Evolutionary conservation across 2,113 vertebrate genomes (phyloP).

Genomic region (Holacanthus passer): DNA sequence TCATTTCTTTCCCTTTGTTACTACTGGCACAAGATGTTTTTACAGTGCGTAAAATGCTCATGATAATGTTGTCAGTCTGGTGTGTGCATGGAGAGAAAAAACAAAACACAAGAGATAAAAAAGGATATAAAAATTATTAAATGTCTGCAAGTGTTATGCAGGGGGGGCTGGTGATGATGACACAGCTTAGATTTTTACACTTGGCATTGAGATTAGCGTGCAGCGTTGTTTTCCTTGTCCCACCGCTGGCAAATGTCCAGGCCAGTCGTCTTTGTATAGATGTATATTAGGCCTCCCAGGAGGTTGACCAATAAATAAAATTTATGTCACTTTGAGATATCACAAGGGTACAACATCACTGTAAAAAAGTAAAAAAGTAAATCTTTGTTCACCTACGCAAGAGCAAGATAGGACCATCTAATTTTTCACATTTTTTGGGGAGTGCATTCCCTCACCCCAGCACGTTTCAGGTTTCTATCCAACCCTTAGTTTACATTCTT

Average conservation of each 20-base stretch:
- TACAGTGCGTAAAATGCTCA: conserved; percentile 81
- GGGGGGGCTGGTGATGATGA: conserved; percentile 75
- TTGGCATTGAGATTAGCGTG: conserved; percentile 82
- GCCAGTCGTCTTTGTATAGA: conserved; percentile 86
- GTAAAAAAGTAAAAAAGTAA: conserved; percentile 62
- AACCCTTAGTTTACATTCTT: conserved; percentile 90
- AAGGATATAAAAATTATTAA: conserved; percentile 71
- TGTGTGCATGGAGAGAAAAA: conserved; percentile 90
- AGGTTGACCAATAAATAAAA: conserved; percentile 87
- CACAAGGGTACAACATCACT: conserved; percentile 83
- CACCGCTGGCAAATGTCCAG: conserved; percentile 74
- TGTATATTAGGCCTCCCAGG: conserved; percentile 88
- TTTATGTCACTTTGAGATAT: conserved; percentile 87
- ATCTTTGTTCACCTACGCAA: conserved; percentile 79
- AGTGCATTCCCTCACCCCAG: conserved; percentile 81
- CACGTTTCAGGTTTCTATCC: conserved; percentile 86
- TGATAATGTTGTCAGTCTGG: conserved; percentile 84
- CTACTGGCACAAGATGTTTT: conserved; percentile 85
- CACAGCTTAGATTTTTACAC: conserved; percentile 83
- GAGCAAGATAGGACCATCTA: conserved; percentile 81
- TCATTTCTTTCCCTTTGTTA: conserved; percentile 80
- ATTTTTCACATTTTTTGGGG: conserved; percentile 87
- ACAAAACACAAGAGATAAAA: conserved; percentile 56
- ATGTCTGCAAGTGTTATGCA: conserved; percentile 83
- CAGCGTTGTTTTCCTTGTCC: conserved; percentile 86